A percentile compares a stretch with the other conserved stretches of the same genome.
These are phyloP conservation scores for Prorops nasuta DNA, from an alignment of 1,140 invertebrate genomes.

Conservation along the genomic window DNA sequence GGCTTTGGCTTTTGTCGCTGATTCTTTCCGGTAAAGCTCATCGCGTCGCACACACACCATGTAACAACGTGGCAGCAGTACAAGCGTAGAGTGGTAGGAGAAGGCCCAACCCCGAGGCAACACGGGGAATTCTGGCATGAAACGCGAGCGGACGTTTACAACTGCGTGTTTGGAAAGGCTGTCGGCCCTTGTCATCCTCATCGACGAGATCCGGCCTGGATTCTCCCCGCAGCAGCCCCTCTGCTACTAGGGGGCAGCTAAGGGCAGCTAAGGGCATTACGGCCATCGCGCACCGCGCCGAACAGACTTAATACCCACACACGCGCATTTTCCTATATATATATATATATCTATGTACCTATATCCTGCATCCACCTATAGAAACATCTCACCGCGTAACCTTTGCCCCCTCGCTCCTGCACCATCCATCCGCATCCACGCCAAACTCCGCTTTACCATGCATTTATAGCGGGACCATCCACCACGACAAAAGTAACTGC, in stretches of 20 bases:
- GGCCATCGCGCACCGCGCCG: background rate
- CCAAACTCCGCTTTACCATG: constrained; percentile 32
- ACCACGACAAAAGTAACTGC: too few relatives aligned
- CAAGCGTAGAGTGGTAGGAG: too few relatives aligned
- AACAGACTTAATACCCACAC: background rate
- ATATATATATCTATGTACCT: constrained; percentile 8
- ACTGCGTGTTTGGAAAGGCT: constrained; percentile 50
- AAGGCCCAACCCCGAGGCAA: constrained; percentile 23
- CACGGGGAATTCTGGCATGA: constrained; percentile 46
- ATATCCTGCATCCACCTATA: constrained; percentile 15
- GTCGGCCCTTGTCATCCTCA: constrained; percentile 52
- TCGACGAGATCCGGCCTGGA: constrained; percentile 20
- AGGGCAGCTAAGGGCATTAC: constrained; percentile 19
- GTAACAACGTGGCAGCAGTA: too few relatives aligned
- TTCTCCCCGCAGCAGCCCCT: too few relatives aligned
- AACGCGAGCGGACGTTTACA: constrained; percentile 53
- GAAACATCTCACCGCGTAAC: constrained; percentile 26
- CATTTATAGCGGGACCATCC: too few relatives aligned
- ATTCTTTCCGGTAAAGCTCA: too few relatives aligned
- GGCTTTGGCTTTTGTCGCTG: too few relatives aligned
- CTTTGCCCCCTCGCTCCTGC: constrained; percentile 35
- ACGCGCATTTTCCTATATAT: background rate
- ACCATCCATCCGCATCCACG: too few relatives aligned
- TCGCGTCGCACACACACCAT: too few relatives aligned
- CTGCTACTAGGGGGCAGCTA: too few relatives aligned